Percentiles rank a stretch among this genome's conserved stretches.
Evolutionary conservation across 2,797 vertebrate genomes (phyloP).

Genomic region (Tolypeutes matacus): DNA sequence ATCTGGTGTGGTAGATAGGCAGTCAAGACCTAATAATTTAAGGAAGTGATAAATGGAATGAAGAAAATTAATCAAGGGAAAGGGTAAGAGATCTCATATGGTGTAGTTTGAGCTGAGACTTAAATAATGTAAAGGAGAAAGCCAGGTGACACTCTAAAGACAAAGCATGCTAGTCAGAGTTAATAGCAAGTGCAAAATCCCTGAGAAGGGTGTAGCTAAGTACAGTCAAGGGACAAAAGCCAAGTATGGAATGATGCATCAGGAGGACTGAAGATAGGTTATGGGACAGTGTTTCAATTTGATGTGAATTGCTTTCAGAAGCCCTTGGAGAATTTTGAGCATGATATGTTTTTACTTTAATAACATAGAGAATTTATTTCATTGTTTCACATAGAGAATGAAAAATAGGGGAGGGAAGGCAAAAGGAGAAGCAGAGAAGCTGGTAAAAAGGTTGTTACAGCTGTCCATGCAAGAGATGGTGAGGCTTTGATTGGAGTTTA

Average conservation of each 20-base stretch:
- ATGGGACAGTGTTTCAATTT: neutral
- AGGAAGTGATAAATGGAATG: neutral
- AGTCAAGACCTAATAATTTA: neutral
- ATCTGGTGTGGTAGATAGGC: neutral
- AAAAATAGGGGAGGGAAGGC: neutral
- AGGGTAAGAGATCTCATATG: too few relatives aligned
- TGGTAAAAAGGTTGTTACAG: neutral
- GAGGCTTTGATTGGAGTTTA: neutral
- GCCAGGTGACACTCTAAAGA: neutral
- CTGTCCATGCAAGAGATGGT: neutral
- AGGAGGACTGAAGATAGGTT: neutral
- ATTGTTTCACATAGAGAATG: neutral
- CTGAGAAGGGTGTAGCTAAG: neutral
- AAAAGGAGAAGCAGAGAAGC: neutral
- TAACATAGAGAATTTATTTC: neutral
- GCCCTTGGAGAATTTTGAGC: neutral
- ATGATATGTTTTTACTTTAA: neutral
- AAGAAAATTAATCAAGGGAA: neutral
- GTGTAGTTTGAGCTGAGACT: neutral
- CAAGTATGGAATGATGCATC: neutral
- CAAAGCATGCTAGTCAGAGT: neutral
- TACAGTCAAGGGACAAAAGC: neutral
- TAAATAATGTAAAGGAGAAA: neutral
- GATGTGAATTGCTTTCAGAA: conserved; percentile 15
- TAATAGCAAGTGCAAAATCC: neutral